These are phyloP conservation scores for Urophycis tenuis DNA, from an alignment of 2,797 vertebrate species.

Conservation along the genomic window DNA sequence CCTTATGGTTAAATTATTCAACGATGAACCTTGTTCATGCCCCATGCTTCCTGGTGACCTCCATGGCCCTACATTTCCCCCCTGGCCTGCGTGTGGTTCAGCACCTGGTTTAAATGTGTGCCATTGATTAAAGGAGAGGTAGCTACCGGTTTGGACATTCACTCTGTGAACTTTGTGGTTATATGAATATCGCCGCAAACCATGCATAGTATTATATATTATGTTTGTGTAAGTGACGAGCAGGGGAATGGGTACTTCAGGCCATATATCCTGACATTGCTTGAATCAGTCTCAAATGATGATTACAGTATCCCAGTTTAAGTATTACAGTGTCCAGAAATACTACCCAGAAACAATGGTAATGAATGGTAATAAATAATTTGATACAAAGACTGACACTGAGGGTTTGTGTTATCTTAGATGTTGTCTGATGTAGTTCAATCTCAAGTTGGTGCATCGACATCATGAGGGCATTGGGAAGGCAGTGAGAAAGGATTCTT, in stretches of 20 bases:
- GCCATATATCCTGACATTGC: neutral
- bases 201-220: neutral
- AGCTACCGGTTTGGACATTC: neutral
- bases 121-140: neutral
- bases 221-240: neutral
- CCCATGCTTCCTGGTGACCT: neutral
- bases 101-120: neutral
- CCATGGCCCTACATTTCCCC: neutral
- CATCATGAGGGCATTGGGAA: neutral
- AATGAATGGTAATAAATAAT: neutral
- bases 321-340: no score
- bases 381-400: neutral
- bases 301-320: no score
- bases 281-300: neutral
- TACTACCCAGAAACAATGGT: neutral
- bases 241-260: neutral
- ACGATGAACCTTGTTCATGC: neutral
- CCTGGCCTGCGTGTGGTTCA: neutral
- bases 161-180: neutral
- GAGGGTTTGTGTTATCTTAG: neutral
- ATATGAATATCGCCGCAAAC: neutral
- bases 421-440: neutral
- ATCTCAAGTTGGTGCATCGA: neutral
- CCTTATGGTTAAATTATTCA: neutral
- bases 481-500: neutral